Percentiles rank a stretch among this genome's conserved stretches.
Conservation (phyloP, 1,140 invertebrate species). For the Drosophila albomicans region DNA sequence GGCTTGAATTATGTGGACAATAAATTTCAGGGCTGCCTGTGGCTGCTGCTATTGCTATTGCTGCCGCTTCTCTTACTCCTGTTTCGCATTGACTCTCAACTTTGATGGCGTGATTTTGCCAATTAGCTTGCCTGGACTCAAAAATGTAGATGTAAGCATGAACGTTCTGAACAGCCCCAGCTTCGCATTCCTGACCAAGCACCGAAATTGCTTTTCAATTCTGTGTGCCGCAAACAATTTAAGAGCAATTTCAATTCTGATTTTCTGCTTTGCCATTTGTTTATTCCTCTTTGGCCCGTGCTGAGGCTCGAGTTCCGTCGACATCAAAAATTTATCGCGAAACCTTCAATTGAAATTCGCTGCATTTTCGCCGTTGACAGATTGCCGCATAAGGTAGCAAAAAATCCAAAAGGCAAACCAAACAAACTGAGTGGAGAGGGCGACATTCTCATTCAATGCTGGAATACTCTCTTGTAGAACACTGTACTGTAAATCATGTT, state of each 20-base stretch:
- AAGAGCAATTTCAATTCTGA: slow-evolving; percentile 19
- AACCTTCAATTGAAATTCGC: slow-evolving; percentile 59
- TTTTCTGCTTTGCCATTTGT: slow-evolving; percentile 8
- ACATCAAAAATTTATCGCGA: slow-evolving; percentile 44
- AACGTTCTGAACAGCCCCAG: neutral
- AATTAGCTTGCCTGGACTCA: slow-evolving; percentile 36
- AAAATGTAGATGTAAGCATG: slow-evolving; percentile 19
- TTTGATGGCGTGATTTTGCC: slow-evolving; percentile 39
- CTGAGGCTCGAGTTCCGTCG: slow-evolving; percentile 6
- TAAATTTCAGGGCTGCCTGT: slow-evolving; percentile 37
- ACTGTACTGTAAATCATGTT: slow-evolving; percentile 37
- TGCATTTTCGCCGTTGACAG: slow-evolving; percentile 40
- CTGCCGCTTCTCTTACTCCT: neutral
- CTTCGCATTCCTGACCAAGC: slow-evolving; percentile 3
- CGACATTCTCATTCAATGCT: neutral
- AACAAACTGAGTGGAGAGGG: neutral
- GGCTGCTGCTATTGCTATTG: neutral
- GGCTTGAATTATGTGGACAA: slow-evolving; percentile 46
- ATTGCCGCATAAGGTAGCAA: slow-evolving; percentile 24
- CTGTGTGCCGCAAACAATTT: slow-evolving; percentile 32
- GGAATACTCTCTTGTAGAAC: slow-evolving; percentile 20
- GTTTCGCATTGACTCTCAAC: neutral
- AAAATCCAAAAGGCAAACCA: slow-evolving; percentile 6
- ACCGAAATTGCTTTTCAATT: slow-evolving; percentile 37
- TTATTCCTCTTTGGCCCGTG: neutral